Base-by-base conservation (phyloP, 2,797 vertebrate species). In the Merluccius polli region DNA sequence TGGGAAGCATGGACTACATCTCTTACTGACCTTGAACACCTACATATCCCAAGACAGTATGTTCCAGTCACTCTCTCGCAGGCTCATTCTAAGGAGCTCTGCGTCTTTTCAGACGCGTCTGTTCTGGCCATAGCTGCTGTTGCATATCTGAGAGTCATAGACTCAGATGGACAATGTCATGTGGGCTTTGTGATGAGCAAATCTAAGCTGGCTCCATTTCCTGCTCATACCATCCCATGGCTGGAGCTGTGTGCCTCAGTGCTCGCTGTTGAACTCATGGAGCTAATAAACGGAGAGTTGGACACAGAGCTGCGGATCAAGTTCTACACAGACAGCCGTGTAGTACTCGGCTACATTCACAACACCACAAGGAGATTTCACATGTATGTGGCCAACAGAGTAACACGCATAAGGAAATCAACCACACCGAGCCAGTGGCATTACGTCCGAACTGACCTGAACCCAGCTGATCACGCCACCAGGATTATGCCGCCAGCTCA, bases 111-210 rank as follows among this genome's bases (percentile, higher is more conserved):
- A 16, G 76, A 73, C 31, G 76, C 76, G 1, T 83, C 76, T 33
- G 27, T 31, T 33, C 0, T 65, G 12, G 70, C 70, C 9, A 78
- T 82, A 15, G 73, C 69, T 13, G 75, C 41, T 0, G 75, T 77
- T 4, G 77, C 72, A 21, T 80, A 80, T 32, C 35, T 78, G 8
- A 4, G 44, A 44, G 63, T 73, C 10, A 78, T 27, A 24, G 74
- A 78, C 59, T 16, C 29, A 36, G n/a, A 75, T 16, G 24, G 79
- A 52, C 48, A 71, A 33, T 24, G 27, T 32, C 67, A 79, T 75
- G 80, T 79, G 31, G 80, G 77, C 4, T 79, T 81, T 52, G 35
- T 82, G 12, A 72, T 82, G 70, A 31, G 77, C 10, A 73, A 79
- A 71, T 31, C 74, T 7, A 79, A 82, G 77, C 21, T 78, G 13